A percentile compares a stretch with the other conserved stretches of the same genome.
phyloP scores from a whole-genome alignment of 2,797 vertebrate genomes.

The Pseudotriccus pelzelni region DNA sequence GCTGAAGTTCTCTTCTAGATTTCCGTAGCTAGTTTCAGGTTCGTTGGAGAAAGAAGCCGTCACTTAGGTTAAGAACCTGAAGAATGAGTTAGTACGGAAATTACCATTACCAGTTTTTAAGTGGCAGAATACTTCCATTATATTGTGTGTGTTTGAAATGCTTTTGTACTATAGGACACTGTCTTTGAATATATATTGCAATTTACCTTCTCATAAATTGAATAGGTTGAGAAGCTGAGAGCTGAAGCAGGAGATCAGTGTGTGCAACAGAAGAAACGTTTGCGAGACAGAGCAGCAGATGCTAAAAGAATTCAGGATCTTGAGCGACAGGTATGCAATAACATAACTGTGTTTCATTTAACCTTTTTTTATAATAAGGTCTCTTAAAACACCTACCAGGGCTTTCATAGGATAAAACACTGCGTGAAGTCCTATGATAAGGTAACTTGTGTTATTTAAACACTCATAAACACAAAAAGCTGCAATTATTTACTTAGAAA shows the following conservation, averaged over 20 bases:
- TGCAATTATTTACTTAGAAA: not conserved
- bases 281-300: conserved; percentile 80
- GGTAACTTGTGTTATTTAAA: not conserved
- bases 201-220: not conserved
- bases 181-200: not conserved
- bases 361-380: not conserved
- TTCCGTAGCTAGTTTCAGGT: not conserved
- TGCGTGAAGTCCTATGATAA: not conserved
- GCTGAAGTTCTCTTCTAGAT: not conserved
- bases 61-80: not conserved
- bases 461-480: not conserved
- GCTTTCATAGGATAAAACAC: not conserved
- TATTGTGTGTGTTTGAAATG: not conserved
- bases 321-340: conserved; percentile 82
- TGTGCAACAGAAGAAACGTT: conserved; percentile 79
- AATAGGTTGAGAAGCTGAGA: conserved; percentile 86
- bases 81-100: not conserved
- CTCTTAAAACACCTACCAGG: not conserved
- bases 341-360: not conserved
- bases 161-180: not conserved
- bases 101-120: not conserved
- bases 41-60: not conserved
- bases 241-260: conserved; percentile 77
- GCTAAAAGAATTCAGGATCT: conserved; percentile 88
- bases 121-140: not conserved